Percentiles rank a stretch among this genome's conserved stretches.
Conservation (phyloP, 2,797 vertebrate species). For the Propithecus perrieri region DNA sequence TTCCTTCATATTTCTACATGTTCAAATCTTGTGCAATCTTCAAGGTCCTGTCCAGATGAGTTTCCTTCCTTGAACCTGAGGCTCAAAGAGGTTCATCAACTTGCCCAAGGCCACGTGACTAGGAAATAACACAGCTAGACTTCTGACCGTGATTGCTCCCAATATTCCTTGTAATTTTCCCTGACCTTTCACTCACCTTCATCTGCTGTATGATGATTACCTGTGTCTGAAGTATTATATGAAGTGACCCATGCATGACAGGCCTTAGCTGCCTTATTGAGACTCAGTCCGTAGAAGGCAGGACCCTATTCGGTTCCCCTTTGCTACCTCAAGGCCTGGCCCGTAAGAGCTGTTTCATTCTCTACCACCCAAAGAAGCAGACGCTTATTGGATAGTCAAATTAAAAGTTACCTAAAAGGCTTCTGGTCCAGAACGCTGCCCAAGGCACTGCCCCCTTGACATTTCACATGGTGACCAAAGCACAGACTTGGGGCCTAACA, state of each 20-base stretch:
- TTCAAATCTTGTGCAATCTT: neutral
- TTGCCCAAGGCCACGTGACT: neutral
- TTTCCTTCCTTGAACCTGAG: neutral
- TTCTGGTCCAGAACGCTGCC: neutral
- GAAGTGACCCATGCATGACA: neutral
- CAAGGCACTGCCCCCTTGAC: neutral
- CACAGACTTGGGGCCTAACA: neutral
- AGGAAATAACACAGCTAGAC: neutral
- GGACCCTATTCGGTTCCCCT: neutral
- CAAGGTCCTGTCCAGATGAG: neutral
- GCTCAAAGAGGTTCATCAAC: neutral
- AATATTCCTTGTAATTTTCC: neutral
- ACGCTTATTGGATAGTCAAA: neutral
- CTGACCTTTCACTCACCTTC: neutral
- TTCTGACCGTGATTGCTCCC: neutral
- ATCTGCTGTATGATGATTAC: neutral
- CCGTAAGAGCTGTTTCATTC: neutral
- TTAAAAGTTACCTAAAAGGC: neutral
- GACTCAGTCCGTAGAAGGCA: neutral
- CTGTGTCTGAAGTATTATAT: neutral
- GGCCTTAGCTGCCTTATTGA: neutral
- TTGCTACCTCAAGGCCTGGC: neutral
- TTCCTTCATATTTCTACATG: neutral
- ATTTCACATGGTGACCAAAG: neutral
- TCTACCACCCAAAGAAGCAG: neutral